phyloP scores from a whole-genome alignment of 2,888 invertebrate species.

The Pollenia amentaria region DNA sequence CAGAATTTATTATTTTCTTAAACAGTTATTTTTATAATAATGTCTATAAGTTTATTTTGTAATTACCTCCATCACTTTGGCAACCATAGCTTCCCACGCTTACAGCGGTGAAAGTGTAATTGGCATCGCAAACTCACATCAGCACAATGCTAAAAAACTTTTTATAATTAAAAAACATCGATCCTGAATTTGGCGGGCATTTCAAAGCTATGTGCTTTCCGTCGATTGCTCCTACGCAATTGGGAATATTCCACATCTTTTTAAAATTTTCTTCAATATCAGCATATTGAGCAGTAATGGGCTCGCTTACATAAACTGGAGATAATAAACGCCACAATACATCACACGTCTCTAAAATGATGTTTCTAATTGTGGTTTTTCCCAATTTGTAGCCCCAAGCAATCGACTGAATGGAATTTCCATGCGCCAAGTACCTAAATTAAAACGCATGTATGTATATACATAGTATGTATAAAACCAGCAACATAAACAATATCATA shows the following conservation, averaged over 20 bases:
- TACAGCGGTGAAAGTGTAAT: background rate
- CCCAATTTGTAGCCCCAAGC: conserved; percentile 12
- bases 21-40: no score
- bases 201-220: conserved; percentile 1
- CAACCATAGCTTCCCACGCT: background rate
- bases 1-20: no score
- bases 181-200: background rate
- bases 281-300: background rate
- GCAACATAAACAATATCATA: background rate
- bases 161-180: background rate
- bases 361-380: background rate
- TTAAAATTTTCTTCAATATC: background rate
- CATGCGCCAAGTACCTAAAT: conserved; percentile 1
- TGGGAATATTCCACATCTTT: background rate
- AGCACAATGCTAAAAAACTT: conserved; percentile 9
- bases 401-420: conserved; percentile 9
- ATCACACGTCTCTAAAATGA: conserved; percentile 1
- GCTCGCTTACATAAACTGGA: background rate
- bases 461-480: background rate
- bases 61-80: background rate
- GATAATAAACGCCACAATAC: conserved; percentile 7
- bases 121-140: conserved; percentile 1
- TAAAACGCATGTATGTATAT: background rate
- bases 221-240: conserved; percentile 1
- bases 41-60: background rate